A percentile compares a stretch with the other conserved stretches of the same genome.
These are phyloP conservation scores for Fulica atra DNA, from an alignment of 2,113 vertebrate genomes.

Conservation along the genomic window DNA sequence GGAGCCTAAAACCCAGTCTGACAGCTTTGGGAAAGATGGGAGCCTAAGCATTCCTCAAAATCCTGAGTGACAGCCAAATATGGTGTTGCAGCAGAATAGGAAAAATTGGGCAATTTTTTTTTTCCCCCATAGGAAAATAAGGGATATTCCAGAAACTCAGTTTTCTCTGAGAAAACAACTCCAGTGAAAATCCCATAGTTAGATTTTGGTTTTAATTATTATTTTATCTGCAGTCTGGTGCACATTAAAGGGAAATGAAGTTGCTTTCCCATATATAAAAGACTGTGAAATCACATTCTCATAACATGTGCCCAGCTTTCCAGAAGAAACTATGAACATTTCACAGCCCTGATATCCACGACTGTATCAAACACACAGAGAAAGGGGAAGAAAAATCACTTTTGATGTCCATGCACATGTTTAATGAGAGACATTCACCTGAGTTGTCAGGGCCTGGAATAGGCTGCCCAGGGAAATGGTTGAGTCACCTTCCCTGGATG, in stretches of 20 bases:
- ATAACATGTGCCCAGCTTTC: background rate
- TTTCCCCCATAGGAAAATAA: background rate
- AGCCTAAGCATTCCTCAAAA: background rate
- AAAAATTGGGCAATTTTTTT: background rate
- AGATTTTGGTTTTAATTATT: no score
- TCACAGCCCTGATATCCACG: background rate
- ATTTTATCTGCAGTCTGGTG: background rate
- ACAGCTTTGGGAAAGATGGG: background rate
- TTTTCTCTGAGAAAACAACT: background rate
- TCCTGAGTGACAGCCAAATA: background rate
- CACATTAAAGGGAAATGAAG: background rate
- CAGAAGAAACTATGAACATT: background rate
- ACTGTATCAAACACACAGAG: background rate
- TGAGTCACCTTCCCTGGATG: no score
- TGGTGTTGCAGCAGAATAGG: accelerated
- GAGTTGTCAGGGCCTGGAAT: no score
- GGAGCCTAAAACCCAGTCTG: background rate
- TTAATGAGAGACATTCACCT: background rate
- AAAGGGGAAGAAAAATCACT: background rate
- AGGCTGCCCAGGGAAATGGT: no score
- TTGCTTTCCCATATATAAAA: background rate
- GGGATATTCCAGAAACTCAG: background rate
- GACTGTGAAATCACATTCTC: background rate
- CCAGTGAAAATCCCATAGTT: background rate
- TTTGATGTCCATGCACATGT: accelerated